Percentiles rank a stretch among this genome's conserved stretches.
These are phyloP conservation scores for Drosophila monieri DNA, from an alignment of 2,888 invertebrate genomes.

Conservation along the genomic window DNA sequence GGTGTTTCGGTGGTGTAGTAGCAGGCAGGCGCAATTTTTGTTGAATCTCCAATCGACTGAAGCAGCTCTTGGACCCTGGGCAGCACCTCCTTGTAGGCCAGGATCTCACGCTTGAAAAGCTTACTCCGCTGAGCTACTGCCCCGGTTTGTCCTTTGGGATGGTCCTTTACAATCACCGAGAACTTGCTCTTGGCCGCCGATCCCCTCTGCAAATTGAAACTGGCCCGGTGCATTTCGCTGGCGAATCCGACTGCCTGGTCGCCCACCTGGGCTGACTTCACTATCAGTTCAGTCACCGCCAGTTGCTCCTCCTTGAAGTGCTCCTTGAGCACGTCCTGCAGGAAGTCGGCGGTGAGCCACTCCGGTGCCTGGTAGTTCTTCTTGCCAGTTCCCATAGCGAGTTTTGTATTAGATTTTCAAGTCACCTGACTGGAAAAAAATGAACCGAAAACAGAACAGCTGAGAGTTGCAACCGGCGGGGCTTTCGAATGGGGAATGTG, in stretches of 20 bases:
- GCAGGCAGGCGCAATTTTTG: constrained; percentile 82
- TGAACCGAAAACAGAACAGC: constrained; percentile 41
- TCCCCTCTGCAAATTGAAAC: constrained; percentile 77
- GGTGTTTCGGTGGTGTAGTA: constrained; percentile 82
- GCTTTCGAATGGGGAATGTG: constrained; percentile 43
- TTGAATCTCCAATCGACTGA: constrained; percentile 78
- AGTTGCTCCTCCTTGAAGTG: constrained; percentile 81
- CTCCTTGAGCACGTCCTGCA: constrained; percentile 82
- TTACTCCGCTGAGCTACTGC: constrained; percentile 82
- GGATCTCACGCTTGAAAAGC: constrained; percentile 82
- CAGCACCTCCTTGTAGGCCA: constrained; percentile 81
- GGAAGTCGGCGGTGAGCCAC: constrained; percentile 80
- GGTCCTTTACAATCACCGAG: constrained; percentile 83
- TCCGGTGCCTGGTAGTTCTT: constrained; percentile 80
- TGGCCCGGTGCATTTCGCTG: constrained; percentile 83
- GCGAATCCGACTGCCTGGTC: constrained; percentile 80
- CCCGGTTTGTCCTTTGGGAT: constrained; percentile 82
- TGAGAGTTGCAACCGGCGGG: constrained; percentile 41
- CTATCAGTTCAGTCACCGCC: constrained; percentile 72
- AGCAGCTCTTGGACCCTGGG: constrained; percentile 80
- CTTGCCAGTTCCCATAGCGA: constrained; percentile 80
- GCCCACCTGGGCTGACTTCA: constrained; percentile 66
- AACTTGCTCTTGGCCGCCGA: constrained; percentile 71
- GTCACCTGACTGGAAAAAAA: constrained; percentile 77
- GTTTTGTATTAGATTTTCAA: constrained; percentile 32